Evolutionary conservation across 2,888 invertebrate genomes (phyloP).

Genomic region (Aphodius granarius): DNA sequence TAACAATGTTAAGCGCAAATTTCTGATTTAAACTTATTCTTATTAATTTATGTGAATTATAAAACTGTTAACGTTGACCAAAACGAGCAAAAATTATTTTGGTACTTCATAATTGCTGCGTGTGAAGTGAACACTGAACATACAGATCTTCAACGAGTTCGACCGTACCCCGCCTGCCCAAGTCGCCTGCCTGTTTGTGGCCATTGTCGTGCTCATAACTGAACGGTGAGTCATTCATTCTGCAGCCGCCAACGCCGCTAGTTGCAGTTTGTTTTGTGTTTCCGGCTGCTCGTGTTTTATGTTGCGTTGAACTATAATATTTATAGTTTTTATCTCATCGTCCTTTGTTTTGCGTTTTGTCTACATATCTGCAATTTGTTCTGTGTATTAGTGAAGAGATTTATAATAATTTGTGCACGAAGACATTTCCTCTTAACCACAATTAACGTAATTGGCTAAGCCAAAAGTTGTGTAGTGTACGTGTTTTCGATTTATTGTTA

Average conservation of each 20-base stretch:
- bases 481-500: background rate
- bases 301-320: background rate
- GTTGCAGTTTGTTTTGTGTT: conserved; percentile 2
- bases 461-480: background rate
- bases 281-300: background rate
- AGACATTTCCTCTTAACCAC: background rate
- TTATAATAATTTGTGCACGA: background rate
- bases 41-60: no score
- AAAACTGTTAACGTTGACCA: no score
- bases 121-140: no score
- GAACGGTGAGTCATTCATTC: conserved; percentile 23
- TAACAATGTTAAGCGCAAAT: no score
- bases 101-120: no score
- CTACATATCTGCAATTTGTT: background rate
- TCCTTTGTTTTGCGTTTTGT: background rate
- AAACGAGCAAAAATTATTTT: no score
- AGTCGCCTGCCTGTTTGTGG: conserved; percentile 14
- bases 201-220: conserved; percentile 23
- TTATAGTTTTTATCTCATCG: background rate
- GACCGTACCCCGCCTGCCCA: conserved; percentile 13
- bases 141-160: no score
- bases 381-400: background rate
- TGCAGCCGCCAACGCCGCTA: conserved; percentile 16
- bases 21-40: no score
- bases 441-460: background rate